These are phyloP conservation scores for Blastobasis adustella DNA, from an alignment of 2,888 invertebrate species.

Conservation along the genomic window DNA sequence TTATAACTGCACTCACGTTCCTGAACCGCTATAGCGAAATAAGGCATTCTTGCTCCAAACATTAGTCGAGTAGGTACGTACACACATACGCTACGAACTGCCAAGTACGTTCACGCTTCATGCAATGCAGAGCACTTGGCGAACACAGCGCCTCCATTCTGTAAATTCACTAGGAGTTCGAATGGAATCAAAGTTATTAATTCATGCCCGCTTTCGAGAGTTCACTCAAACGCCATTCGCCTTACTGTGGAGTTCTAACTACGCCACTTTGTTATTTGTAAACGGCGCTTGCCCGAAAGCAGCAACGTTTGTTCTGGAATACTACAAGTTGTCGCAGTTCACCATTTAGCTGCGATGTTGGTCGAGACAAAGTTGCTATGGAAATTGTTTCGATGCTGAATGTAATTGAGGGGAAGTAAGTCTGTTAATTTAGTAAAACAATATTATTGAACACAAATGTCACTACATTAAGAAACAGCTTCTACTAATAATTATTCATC, in stretches of 20 bases:
- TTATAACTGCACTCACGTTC: too few species aligned
- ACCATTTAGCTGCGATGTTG: not conserved
- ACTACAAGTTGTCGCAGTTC: not conserved
- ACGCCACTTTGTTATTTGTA: constrained; percentile 28
- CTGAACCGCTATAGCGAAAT: too few species aligned
- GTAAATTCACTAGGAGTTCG: constrained; percentile 1
- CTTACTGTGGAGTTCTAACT: constrained; percentile 26
- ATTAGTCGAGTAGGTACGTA: too few species aligned
- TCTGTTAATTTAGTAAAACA: too few species aligned
- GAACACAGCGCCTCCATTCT: constrained; percentile 8
- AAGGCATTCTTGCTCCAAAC: too few species aligned
- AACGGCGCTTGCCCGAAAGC: constrained; percentile 14
- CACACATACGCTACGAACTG: too few species aligned
- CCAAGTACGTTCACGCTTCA: not conserved
- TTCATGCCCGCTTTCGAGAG: constrained; percentile 19
- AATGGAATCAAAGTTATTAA: constrained; percentile 22
- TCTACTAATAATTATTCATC: too few species aligned
- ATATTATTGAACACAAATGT: too few species aligned
- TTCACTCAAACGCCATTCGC: constrained; percentile 26
- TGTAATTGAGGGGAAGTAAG: too few species aligned
- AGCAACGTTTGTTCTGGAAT: not conserved
- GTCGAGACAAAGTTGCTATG: too few species aligned
- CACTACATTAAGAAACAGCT: too few species aligned
- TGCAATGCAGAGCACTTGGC: not conserved
- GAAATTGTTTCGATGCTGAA: not conserved